Base-by-base conservation (phyloP, 2,888 invertebrate species). In the Trilocha varians region DNA sequence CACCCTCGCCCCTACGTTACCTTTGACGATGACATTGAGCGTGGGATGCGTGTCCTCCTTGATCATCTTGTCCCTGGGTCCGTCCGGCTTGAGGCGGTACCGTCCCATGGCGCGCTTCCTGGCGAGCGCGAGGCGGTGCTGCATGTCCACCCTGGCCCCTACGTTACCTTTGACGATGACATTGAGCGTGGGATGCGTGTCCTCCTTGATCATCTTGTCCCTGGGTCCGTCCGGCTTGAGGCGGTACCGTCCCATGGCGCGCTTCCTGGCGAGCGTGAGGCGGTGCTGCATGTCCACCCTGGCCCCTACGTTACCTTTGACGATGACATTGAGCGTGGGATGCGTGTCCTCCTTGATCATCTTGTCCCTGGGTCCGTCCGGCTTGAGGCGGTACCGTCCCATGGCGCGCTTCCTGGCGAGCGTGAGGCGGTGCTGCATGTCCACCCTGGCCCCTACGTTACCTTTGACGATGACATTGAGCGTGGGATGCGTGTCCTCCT, bases 401-500 rank as follows among this genome's bases (percentile, higher is more conserved):
- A 89, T 55, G 40, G 87, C 71, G 3, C 93, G 78, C 56, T 90
- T 91, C 40, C 82, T 75, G 34, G 87, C 80, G 3, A 93, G 74
- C 43, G 71, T 72, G n/a, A 88, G 88, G 45, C 84, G 77, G 71
- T n/a, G n/a, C n/a, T n/a, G n/a, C n/a, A n/a, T n/a, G n/a, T n/a
- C n/a, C n/a, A n/a, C n/a, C n/a, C n/a, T n/a, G n/a, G n/a, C n/a
- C n/a, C n/a, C n/a, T n/a, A n/a, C n/a, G 38, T 25, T 53, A 87
- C 90, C 93, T 88, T 93, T 91, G 3, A 93, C 63, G 3, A 93
- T 67, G 6, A 93, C 74, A 53, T 87, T 89, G 41, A 93, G 88
- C 3, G 78, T 70, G 16, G 85, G 87, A 50, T 91, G 87, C 25
- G 79, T 85, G 50, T 73, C 80, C 4, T 67, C 48, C 40, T 64